These are phyloP conservation scores for Antedon mediterranea DNA, from an alignment of 53 echinoderm and acorn worm genomes.

Conservation along the genomic window DNA sequence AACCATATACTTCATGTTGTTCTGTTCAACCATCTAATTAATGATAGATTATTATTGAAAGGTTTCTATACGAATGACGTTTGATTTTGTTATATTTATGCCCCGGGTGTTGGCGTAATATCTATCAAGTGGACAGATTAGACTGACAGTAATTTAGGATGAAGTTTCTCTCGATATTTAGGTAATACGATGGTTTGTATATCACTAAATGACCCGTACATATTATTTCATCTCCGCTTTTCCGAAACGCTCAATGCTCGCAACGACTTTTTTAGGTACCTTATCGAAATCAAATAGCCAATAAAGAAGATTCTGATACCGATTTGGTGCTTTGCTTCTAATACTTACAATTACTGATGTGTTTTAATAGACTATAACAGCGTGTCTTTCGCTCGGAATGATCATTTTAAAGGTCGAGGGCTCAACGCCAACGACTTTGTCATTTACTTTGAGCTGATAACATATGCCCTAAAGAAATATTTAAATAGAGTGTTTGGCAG, in stretches of 20 bases:
- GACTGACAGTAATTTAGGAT: neutral
- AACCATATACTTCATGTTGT: neutral
- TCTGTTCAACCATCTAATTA: neutral
- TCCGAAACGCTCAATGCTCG: neutral
- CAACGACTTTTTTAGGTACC: neutral
- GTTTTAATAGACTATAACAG: neutral
- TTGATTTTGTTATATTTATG: neutral
- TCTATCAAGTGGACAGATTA: neutral
- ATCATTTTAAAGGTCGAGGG: neutral
- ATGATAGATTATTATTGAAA: neutral
- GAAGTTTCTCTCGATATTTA: neutral
- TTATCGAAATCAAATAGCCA: neutral
- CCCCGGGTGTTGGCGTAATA: neutral
- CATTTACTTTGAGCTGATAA: neutral
- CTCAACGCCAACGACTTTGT: neutral
- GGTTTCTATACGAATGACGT: neutral
- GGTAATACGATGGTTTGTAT: neutral
- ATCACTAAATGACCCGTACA: neutral
- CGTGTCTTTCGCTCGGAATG: neutral
- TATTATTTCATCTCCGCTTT: neutral
- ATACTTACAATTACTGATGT: neutral
- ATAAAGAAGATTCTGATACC: neutral
- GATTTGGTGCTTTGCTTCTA: neutral
- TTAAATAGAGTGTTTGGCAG: neutral
- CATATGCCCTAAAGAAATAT: neutral